Evolutionary conservation across 2,113 vertebrate species (phyloP).

Genomic region (Cranoglanis bouderius): DNA sequence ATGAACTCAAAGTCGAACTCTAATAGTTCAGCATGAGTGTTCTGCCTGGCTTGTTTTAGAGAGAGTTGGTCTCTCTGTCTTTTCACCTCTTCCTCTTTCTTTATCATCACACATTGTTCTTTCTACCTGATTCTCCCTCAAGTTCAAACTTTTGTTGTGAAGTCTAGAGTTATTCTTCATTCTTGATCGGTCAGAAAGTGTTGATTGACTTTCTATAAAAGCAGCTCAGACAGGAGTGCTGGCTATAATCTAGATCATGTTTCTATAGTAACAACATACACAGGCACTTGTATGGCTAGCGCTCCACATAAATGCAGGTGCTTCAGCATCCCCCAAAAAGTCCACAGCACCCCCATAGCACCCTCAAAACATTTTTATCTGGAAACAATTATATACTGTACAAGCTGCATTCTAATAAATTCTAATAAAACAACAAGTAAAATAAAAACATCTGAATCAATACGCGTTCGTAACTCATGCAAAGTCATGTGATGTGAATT

Average conservation of each 20-base stretch:
- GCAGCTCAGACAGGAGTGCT: neutral
- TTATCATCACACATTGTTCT: neutral
- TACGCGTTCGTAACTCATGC: too few species aligned
- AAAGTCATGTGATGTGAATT: too few species aligned
- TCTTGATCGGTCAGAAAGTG: neutral
- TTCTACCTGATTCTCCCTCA: constrained; percentile 1
- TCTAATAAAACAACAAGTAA: too few species aligned
- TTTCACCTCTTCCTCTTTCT: neutral
- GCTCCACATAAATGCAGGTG: neutral
- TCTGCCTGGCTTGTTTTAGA: neutral
- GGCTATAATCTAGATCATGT: neutral
- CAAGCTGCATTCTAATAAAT: too few species aligned
- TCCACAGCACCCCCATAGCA: too few species aligned
- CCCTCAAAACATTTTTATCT: too few species aligned
- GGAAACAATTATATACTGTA: too few species aligned
- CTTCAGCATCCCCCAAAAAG: too few species aligned
- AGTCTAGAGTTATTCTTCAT: neutral
- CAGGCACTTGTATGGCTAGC: too few species aligned
- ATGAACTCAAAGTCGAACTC: constrained; percentile 5
- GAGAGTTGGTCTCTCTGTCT: neutral
- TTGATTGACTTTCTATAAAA: neutral
- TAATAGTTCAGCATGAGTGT: neutral
- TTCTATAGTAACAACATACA: neutral
- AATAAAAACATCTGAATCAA: too few species aligned
- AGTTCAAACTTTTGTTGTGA: neutral